Conservation (phyloP, 1,140 invertebrate genomes). For the Bradysia coprophila region DNA sequence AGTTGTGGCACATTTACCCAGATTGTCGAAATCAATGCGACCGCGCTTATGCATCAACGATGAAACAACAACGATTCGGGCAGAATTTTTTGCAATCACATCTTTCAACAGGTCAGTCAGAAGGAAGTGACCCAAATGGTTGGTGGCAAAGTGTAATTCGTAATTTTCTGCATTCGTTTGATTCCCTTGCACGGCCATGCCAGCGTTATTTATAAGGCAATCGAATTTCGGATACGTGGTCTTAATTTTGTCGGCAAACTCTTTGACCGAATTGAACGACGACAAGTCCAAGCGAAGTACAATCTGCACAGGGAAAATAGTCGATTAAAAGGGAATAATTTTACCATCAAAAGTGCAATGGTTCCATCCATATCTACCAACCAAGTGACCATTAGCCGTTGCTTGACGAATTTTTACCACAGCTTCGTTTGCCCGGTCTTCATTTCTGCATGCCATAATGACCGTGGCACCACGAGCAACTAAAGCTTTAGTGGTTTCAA, state of each 20-base stretch:
- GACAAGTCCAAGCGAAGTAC: slow-evolving; percentile 45
- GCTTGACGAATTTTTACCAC: slow-evolving; percentile 36
- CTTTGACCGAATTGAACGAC: slow-evolving; percentile 36
- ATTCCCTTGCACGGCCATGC: slow-evolving; percentile 34
- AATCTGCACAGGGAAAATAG: too few species aligned
- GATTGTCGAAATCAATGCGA: slow-evolving; percentile 49
- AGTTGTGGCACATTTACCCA: slow-evolving; percentile 27
- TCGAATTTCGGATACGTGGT: slow-evolving; percentile 39
- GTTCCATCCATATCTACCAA: slow-evolving; percentile 14
- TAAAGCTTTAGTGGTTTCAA: slow-evolving; percentile 48
- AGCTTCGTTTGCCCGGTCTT: slow-evolving; percentile 35
- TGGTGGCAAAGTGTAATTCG: slow-evolving; percentile 65
- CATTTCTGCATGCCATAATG: slow-evolving; percentile 52
- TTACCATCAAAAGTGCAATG: too few species aligned
- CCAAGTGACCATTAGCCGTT: slow-evolving; percentile 35
- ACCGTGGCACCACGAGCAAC: slow-evolving; percentile 43
- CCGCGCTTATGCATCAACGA: slow-evolving; percentile 28
- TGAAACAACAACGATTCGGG: slow-evolving; percentile 35
- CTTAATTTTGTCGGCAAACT: slow-evolving; percentile 35
- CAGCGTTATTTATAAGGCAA: slow-evolving; percentile 62
- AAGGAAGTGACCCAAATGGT: slow-evolving; percentile 71
- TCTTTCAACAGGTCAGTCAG: slow-evolving; percentile 60
- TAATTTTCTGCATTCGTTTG: slow-evolving; percentile 58
- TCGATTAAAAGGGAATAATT: too few species aligned
- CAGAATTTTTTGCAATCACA: slow-evolving; percentile 36